phyloP scores from a whole-genome alignment of 1,140 invertebrate species.

The Drosophila saltans region DNA sequence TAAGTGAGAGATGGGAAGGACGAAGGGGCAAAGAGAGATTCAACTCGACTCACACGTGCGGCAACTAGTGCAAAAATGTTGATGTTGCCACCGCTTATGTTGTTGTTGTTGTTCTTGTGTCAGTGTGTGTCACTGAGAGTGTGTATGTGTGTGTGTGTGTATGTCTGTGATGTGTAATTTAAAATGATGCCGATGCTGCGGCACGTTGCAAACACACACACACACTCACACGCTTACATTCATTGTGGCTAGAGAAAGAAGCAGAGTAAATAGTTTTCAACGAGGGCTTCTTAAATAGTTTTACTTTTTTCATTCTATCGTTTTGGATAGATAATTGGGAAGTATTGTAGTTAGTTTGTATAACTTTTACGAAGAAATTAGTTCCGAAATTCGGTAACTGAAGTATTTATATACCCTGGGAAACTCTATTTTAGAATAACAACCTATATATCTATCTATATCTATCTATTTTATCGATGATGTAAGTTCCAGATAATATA shows the following conservation, averaged over 20 bases:
- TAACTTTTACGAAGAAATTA: not conserved
- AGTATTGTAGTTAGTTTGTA: not conserved
- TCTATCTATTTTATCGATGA: no score
- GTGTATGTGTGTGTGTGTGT: slow-evolving; percentile 10
- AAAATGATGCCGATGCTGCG: slow-evolving; percentile 73
- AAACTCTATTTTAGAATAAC: no score
- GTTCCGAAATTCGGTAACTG: no score
- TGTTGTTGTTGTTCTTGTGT: slow-evolving; percentile 19
- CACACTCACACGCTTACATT: slow-evolving; percentile 24
- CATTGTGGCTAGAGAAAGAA: slow-evolving; percentile 35
- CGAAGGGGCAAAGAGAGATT: slow-evolving; percentile 16
- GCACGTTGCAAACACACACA: slow-evolving; percentile 62
- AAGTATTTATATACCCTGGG: no score
- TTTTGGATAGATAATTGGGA: no score
- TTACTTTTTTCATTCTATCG: not conserved
- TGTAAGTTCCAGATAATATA: no score
- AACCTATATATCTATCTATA: no score
- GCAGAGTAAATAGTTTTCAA: slow-evolving; percentile 41
- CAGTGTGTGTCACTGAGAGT: no score
- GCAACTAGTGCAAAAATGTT: slow-evolving; percentile 71
- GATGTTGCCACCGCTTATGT: slow-evolving; percentile 42
- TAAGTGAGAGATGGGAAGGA: not conserved
- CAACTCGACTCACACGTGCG: slow-evolving; percentile 49
- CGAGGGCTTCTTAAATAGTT: slow-evolving; percentile 43
- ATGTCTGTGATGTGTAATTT: slow-evolving; percentile 70